Evolutionary conservation across 1,140 invertebrate genomes (phyloP), one percentile per base, ranked within the genome.

Genomic region (Rhyzopertha dominica): DNA sequence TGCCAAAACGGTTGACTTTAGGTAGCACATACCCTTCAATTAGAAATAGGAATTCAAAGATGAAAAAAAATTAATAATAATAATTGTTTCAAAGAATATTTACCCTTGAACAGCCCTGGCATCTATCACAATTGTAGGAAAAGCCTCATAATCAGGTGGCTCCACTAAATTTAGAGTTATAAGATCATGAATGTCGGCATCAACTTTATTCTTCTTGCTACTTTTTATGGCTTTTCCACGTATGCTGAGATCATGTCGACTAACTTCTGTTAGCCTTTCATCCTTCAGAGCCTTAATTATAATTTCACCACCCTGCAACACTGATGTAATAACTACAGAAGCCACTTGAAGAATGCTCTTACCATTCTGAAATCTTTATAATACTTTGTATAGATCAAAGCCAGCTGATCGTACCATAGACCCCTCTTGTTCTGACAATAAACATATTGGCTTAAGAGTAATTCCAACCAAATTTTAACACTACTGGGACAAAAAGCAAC

Each of bases 381-480:
- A 25, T 53, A 45, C 4, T 12, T 28, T 3, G 39, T 43, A 42
- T 53, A 41, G 9, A 56, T 25, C 40, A 45, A 40, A 22, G 39
- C 26, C 23, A 54, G 22, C 13, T 26, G 18, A 14, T 10, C 16
- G 20, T 47, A 56, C 54, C 54, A 56, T 9, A 14, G 14, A 16
- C 47, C 54, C 1, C 43, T 20, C 35, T 29, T 35, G 9, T 39
- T 16, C 5, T 35, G 42, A 12, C 38, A 12, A 4, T 31, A 49
- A 14, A 44, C 41, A 1, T 41, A 26, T 26, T 42, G 16, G 16
- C 51, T 51, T n/a, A 59, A 25, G 19, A 38, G 12, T 12, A 34
- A 56, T 30, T 54, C 40, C 19, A 50, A 12, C 54, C 54, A 59
- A 9, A 18, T 39, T 35, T 47, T 41, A 4, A 52, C 56, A 8